Evolutionary conservation across 1,140 invertebrate genomes (phyloP).

Genomic region (Chionoecetes opilio): DNA sequence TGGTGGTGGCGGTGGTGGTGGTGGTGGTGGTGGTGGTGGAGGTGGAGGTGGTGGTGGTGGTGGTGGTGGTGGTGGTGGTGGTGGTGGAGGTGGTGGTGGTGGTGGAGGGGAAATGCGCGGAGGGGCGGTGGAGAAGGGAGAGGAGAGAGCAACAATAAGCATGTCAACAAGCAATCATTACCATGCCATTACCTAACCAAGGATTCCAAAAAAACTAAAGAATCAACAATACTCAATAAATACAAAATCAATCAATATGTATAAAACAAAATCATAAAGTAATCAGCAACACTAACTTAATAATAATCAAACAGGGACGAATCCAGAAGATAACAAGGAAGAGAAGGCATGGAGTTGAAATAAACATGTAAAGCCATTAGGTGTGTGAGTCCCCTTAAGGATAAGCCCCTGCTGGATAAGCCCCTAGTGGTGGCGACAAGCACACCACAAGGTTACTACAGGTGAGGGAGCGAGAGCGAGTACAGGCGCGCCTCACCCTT

Average conservation of each 20-base stretch:
- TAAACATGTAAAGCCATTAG: background rate
- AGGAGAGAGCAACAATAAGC: conserved; percentile 35
- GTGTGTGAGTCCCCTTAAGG: background rate
- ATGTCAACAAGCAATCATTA: conserved; percentile 20
- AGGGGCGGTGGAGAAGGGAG: background rate
- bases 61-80: background rate
- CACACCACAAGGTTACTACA: background rate
- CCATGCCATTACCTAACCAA: conserved; percentile 2
- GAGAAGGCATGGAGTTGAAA: background rate
- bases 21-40: too few species aligned
- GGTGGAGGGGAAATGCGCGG: background rate
- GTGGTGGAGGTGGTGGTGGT: background rate
- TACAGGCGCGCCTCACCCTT: background rate
- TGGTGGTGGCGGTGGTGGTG: too few species aligned
- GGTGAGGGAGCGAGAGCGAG: too few species aligned
- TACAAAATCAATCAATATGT: background rate
- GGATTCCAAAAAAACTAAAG: background rate
- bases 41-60: background rate
- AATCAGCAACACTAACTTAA: background rate
- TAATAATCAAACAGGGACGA: background rate
- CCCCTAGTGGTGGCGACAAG: background rate
- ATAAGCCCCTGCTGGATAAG: background rate
- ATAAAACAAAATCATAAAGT: background rate
- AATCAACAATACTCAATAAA: background rate
- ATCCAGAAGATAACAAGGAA: background rate